Conservation (phyloP, 2,888 invertebrate genomes). For the Zhuqinia jingwanae region DNA sequence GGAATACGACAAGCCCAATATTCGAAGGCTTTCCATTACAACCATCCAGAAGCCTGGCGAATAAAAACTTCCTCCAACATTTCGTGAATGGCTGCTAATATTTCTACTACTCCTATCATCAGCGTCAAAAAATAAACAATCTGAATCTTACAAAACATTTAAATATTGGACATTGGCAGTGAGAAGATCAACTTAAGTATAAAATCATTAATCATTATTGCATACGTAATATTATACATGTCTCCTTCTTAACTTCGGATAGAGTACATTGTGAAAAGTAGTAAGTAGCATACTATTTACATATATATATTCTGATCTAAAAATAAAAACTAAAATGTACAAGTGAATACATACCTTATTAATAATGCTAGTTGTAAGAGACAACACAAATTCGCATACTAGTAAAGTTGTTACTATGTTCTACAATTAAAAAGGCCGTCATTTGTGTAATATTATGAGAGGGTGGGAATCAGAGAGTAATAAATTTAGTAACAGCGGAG, state of each 20-base stretch:
- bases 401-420: conserved; percentile 8
- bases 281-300: conserved; percentile 2
- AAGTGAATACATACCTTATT: conserved; percentile 47
- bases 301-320: conserved; percentile 26
- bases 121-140: conserved; percentile 10
- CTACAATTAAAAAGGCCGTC: conserved; percentile 57
- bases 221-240: neutral
- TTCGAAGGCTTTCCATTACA: conserved; percentile 86
- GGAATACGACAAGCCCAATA: conserved; percentile 91
- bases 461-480: conserved; percentile 36
- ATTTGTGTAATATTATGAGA: conserved; percentile 65
- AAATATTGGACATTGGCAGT: conserved; percentile 40
- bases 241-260: conserved; percentile 33
- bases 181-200: conserved; percentile 21
- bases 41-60: conserved; percentile 79
- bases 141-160: conserved; percentile 5
- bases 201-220: conserved; percentile 22
- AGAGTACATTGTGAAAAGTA: conserved; percentile 16
- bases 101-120: neutral
- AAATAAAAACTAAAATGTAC: conserved; percentile 17
- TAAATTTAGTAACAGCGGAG: too few species aligned
- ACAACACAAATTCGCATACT: conserved; percentile 37
- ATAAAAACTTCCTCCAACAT: conserved; percentile 42
- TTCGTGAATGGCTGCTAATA: conserved; percentile 32
- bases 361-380: neutral